Evolutionary conservation across 2,888 invertebrate genomes (phyloP), one percentile per base, ranked within the genome.

Genomic region (Nemotelus nigrinus): DNA sequence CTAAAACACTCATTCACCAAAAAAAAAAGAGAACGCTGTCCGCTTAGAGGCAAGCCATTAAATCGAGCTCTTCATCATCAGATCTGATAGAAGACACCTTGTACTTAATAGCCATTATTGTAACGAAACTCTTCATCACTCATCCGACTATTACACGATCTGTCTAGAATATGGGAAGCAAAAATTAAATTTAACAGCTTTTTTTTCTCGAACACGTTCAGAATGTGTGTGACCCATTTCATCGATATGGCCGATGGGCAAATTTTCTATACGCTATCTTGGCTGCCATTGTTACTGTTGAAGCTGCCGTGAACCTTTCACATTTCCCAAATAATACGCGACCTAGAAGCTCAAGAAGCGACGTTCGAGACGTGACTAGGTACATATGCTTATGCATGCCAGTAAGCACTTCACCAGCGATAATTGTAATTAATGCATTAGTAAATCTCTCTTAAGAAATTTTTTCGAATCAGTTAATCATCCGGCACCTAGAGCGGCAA

Each of bases 351-450:
- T 41, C 57, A 57, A 10, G 10, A 57, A 10, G 3, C 25, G 25
- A 25, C 58, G 58, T 63, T 63, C 2, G 25, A 10, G 43, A 10
- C 43, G 63, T 41, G 3, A 4, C 57, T 10, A 63, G 4, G 63
- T 43, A 57, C 8, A 8, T 10, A 57, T 57, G 57, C 57, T 67
- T n/a, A 48, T 25, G 53, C n/a, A 25, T 25, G 25, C 25, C 25
- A 25, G 25, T 25, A 25, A 25, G 25, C 25, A 25, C 25, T 25
- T 25, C 25, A 53, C 41, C n/a, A 45, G 55, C 55, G 44, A 55
- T 70, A 7, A 70, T 53, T 41, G 50, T 70, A 70, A 70, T 55
- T 70, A 53, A 44, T 70, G 55, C 55, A 70, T 70, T 55, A 43
- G 55, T 43, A 10, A 50, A 70, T 67, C 55, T 43, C 41, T 41